Conservation (phyloP, 2,797 vertebrate species). For the Chaenodraco wilsoni region DNA sequence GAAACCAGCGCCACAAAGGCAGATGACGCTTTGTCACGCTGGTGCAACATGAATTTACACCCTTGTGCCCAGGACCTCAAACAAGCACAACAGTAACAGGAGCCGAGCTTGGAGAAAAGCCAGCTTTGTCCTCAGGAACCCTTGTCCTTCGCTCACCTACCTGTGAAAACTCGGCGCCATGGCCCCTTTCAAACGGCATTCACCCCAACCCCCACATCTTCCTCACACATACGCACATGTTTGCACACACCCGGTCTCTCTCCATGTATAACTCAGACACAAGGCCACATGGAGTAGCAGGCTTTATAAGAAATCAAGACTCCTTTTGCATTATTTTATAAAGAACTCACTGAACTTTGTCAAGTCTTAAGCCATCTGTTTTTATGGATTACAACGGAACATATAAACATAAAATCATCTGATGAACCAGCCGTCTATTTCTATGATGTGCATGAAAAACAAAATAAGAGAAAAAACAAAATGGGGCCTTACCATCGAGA, state of each 20-base stretch:
- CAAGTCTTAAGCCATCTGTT: neutral
- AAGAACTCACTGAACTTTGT: neutral
- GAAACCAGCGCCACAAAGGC: slow-evolving; percentile 81
- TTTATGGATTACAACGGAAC: neutral
- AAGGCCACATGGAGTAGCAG: neutral
- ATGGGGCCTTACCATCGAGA: slow-evolving; percentile 89
- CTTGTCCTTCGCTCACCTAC: slow-evolving; percentile 78
- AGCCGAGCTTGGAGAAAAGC: slow-evolving; percentile 80
- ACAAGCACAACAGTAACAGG: slow-evolving; percentile 78
- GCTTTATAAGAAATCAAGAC: slow-evolving; percentile 28
- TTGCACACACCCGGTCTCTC: slow-evolving; percentile 32
- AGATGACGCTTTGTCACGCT: slow-evolving; percentile 81
- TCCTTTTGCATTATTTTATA: neutral
- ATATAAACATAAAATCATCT: neutral
- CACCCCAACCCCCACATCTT: slow-evolving; percentile 44
- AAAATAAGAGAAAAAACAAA: neutral
- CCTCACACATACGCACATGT: slow-evolving; percentile 31
- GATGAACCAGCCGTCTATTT: neutral
- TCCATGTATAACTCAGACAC: slow-evolving; percentile 9
- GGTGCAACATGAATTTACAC: slow-evolving; percentile 82
- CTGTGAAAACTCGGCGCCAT: slow-evolving; percentile 77
- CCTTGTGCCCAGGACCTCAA: slow-evolving; percentile 79
- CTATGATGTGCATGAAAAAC: neutral
- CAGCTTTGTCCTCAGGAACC: slow-evolving; percentile 80
- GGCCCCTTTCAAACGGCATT: slow-evolving; percentile 60